A percentile compares a stretch with the other conserved stretches of the same genome.
phyloP scores from a whole-genome alignment of 2,113 vertebrate species.

The Dasypus novemcinctus region DNA sequence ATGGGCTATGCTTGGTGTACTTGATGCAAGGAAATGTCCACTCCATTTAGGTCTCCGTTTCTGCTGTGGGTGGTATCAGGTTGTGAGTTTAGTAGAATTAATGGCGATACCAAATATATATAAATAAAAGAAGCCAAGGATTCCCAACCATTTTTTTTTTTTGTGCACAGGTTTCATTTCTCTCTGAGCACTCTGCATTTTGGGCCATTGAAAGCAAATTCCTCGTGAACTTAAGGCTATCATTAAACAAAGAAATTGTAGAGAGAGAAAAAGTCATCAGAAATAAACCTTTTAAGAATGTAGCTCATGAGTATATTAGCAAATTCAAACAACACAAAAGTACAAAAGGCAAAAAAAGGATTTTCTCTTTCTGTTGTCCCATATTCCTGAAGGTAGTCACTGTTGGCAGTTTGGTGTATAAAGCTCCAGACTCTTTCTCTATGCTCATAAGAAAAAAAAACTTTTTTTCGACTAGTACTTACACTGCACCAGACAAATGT shows the following conservation, averaged over 20 bases:
- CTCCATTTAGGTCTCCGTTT: not conserved
- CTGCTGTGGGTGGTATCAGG: not conserved
- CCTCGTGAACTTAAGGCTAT: not conserved
- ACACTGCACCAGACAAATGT: not conserved
- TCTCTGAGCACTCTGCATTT: not conserved
- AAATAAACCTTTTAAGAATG: not conserved
- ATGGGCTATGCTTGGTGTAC: not conserved
- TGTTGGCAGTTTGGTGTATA: not conserved
- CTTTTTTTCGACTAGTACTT: not conserved
- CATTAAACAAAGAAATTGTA: slow-evolving; percentile 9
- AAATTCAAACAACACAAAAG: not conserved
- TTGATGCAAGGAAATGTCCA: not conserved
- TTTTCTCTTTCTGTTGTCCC: not conserved
- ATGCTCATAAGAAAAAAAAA: not conserved
- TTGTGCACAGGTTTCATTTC: not conserved
- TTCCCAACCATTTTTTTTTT: slow-evolving; percentile 5
- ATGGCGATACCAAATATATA: not conserved
- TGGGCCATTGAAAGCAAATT: not conserved
- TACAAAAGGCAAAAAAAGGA: not conserved
- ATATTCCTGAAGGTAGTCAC: not conserved
- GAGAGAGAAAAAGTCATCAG: not conserved
- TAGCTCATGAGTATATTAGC: not conserved
- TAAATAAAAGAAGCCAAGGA: not conserved
- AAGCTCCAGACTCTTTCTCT: not conserved
- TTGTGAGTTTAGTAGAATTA: not conserved